Evolutionary conservation across 1,140 invertebrate species (phyloP).

Genomic region (Brachionus rubens): DNA sequence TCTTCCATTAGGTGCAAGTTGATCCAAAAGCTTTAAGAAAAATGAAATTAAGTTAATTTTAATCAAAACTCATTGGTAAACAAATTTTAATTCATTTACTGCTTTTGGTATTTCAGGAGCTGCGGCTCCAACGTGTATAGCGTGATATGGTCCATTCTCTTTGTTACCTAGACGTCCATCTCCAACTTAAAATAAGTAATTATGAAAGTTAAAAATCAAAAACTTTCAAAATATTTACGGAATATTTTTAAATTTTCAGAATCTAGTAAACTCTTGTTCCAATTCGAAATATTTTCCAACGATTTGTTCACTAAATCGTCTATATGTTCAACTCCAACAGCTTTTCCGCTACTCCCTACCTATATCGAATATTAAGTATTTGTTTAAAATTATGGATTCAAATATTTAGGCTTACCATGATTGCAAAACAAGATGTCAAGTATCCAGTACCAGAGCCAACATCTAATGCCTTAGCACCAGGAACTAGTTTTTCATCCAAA

Average conservation of each 20-base stretch:
- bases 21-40: constrained; percentile 66
- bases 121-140: constrained; percentile 89
- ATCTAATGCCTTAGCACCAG: constrained; percentile 77
- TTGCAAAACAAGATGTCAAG: constrained; percentile 87
- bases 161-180: constrained; percentile 77
- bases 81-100: constrained; percentile 61
- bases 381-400: background rate
- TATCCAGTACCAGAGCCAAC: constrained; percentile 93
- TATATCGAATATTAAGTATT: constrained; percentile 48
- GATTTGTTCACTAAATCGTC: constrained; percentile 74
- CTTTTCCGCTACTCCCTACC: constrained; percentile 71
- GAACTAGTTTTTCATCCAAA: constrained; percentile 74
- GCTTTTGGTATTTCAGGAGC: constrained; percentile 72
- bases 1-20: constrained; percentile 76
- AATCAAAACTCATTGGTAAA: constrained; percentile 66
- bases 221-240: too few species aligned
- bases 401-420: constrained; percentile 66
- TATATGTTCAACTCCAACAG: constrained; percentile 89
- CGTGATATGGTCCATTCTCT: constrained; percentile 76
- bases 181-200: constrained; percentile 63
- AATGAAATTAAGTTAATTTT: constrained; percentile 71
- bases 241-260: constrained; percentile 6
- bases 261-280: constrained; percentile 65
- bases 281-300: constrained; percentile 70
- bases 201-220: background rate